Base-by-base conservation (phyloP, 92 coral and sea anemone species). In the Nematostella vectensis region DNA sequence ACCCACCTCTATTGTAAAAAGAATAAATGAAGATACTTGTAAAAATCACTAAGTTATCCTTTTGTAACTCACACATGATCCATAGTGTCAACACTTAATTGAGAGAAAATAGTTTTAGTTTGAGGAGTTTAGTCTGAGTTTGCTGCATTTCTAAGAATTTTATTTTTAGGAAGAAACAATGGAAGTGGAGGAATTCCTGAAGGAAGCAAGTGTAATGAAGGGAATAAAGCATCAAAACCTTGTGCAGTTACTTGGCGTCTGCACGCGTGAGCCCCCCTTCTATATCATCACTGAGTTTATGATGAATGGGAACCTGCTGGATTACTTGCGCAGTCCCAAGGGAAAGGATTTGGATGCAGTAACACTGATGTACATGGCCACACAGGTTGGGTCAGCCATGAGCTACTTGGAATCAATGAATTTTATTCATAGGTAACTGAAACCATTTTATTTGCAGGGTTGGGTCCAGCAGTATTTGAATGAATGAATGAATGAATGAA, bases 141-240 rank as follows among this genome's bases (percentile, higher is more conserved):
- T n/a, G n/a, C n/a, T n/a, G n/a, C n/a, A n/a, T n/a, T n/a, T n/a
- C n/a, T n/a, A n/a, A n/a, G n/a, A n/a, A n/a, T n/a, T 8, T 18
- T 58, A 29, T 21, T 44, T 22, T 59, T 31, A 93, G 99, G 99
- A 93, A 61, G 99, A 93, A 57, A 93, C 99, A 25, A 93, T 93
- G 99, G 99, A 93, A 28, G 96, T 93, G 26, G 96, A 93, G 54
- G 99, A 93, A 49, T 93, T 93, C 63, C 74, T 87, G 12, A 83
- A 83, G 58, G 99, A 93, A 62, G 99, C 99, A 11, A 54, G 82
- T 13, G 88, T 87, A 17, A 93, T 93, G 99, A 93, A 93, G 63
- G 83, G 72, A 57, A 77, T 93, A 24, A 81, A 76, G 31, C 99
- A 93, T 50, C 82, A 82, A 31, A 65, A 83, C 47, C 71, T 93